Evolutionary conservation across 2,888 invertebrate genomes (phyloP).

Genomic region (Volucella inflata): DNA sequence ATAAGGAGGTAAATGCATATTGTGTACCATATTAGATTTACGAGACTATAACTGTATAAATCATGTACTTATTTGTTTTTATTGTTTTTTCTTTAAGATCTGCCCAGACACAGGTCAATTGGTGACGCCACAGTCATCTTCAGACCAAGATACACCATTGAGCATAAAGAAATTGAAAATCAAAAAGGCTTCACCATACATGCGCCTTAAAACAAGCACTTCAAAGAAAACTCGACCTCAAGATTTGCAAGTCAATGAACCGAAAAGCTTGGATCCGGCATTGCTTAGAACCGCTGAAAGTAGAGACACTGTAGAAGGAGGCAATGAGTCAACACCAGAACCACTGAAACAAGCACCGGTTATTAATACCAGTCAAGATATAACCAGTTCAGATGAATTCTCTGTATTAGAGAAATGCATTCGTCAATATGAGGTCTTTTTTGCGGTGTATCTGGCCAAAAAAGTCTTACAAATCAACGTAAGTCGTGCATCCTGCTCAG

Average conservation of each 20-base stretch:
- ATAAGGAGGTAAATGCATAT: conserved; percentile 83
- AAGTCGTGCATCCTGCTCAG: conserved; percentile 77
- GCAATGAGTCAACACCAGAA: conserved; percentile 22
- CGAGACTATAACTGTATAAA: too few species aligned
- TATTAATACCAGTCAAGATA: conserved; percentile 76
- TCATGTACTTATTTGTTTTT: too few species aligned
- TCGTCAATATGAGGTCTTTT: conserved; percentile 86
- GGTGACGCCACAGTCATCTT: conserved; percentile 80
- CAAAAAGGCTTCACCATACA: conserved; percentile 81
- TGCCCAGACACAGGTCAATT: conserved; percentile 82
- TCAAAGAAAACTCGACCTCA: conserved; percentile 80
- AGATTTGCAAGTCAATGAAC: conserved; percentile 78
- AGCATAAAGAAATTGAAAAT: conserved; percentile 83
- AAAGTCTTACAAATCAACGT: conserved; percentile 76
- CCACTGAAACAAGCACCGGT: conserved; percentile 42
- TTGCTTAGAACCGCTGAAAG: conserved; percentile 39
- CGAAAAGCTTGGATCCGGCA: conserved; percentile 71
- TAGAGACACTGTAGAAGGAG: conserved; percentile 7
- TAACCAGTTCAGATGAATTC: conserved; percentile 79
- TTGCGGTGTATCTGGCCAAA: conserved; percentile 81
- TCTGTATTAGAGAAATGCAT: conserved; percentile 86
- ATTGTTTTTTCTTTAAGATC: conserved; percentile 78
- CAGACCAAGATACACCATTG: conserved; percentile 82
- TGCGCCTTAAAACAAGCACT: conserved; percentile 81
- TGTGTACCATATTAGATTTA: neutral